Evolutionary conservation across 1,140 invertebrate genomes (phyloP).

Genomic region (Himalopsyche phryganea): DNA sequence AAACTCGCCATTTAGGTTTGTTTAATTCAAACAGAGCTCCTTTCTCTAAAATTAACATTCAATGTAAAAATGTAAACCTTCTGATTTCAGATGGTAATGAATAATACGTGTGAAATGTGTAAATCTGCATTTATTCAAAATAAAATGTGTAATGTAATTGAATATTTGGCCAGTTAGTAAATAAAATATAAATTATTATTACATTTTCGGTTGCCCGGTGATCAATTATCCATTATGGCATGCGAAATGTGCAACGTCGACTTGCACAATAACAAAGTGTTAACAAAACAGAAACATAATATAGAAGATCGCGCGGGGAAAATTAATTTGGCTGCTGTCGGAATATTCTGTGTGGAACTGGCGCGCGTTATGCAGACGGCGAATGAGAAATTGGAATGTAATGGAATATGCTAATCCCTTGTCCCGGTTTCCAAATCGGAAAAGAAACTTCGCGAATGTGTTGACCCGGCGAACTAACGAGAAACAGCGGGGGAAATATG

Average conservation of each 20-base stretch:
- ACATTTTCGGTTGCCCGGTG: not conserved
- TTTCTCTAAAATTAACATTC: no score
- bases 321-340: constrained; percentile 26
- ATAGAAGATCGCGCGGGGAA: constrained; percentile 7
- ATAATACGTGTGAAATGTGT: no score
- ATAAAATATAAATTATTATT: no score
- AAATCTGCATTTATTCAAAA: no score
- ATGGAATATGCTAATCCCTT: constrained; percentile 35
- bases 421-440: constrained; percentile 33
- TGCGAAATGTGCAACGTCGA: constrained; percentile 3
- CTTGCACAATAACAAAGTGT: constrained; percentile 14
- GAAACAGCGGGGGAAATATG: not conserved
- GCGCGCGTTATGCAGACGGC: constrained; percentile 25
- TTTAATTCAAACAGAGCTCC: no score
- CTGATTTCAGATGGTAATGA: no score
- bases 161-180: no score
- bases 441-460: constrained; percentile 25
- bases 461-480: not conserved
- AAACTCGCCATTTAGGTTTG: no score
- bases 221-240: not conserved
- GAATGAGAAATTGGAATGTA: constrained; percentile 35
- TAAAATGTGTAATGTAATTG: no score
- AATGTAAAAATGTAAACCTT: no score
- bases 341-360: constrained; percentile 22
- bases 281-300: constrained; percentile 8